Evolutionary conservation across 2,113 vertebrate genomes (phyloP), one percentile per base, ranked within the genome.

Genomic region (Acanthochromis polyacanthus): DNA sequence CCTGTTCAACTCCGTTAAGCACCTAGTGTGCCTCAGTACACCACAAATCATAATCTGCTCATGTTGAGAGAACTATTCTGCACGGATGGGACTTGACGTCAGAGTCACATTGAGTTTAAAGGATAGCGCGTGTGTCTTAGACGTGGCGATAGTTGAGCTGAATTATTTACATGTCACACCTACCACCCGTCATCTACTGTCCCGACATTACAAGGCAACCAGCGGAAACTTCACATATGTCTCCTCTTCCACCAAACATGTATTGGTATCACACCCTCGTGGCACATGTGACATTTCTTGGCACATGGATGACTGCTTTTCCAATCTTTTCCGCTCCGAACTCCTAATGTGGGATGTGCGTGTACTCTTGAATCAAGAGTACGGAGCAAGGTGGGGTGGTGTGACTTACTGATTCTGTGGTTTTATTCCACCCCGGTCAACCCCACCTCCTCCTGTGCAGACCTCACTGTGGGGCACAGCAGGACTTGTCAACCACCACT

Each of bases 1-100:
- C 78, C 76, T 86, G 85, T 92, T 91, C 71, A 36, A 87, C 77
- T 90, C 91, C 88, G 91, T 92, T 92, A 87, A 85, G 78, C 86
- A 78, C 79, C 90, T 72, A 91, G 81, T 79, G 86, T 88, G 72
- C 72, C 78, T 82, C 80, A 82, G 69, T 90, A 89, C 78, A 71
- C 73, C 62, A 75, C 80, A 80, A 89, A 85, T 88, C 86, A 80
- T 90, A 86, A 90, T 88, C 81, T 80, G 75, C 75, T 87, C 70
- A 63, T 62, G 68, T 71, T 88, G 81, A 85, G 75, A 75, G 58
- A 76, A 77, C 74, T 75, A 62, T 65, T 87, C 61, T 58, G 59
- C 38, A 10, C 57, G 72, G 15, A 69, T 79, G 70, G 61, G 70
- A 80, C 53, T 71, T 71, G 74, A 84, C 57, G 30, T 65, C 52